Base-by-base conservation (phyloP, 2,797 vertebrate species). In the Chromobotia macracanthus region DNA sequence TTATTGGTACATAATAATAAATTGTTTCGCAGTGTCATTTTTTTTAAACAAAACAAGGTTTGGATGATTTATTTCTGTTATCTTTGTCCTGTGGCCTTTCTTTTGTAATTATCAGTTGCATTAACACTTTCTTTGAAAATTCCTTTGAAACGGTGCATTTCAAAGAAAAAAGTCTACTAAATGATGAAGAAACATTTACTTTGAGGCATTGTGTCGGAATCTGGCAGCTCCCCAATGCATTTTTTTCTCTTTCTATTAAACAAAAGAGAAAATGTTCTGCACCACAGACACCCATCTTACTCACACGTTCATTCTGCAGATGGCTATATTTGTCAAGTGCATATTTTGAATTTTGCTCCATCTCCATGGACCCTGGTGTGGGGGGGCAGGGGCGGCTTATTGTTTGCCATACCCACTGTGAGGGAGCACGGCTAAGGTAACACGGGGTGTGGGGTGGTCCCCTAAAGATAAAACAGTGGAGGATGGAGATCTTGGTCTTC, bases 171-270 rank as follows among this genome's bases (percentile, higher is more conserved):
- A 69, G 41, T 84, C 86, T 83, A 86, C 89, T 87, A 87, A 80
- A 46, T 82, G 88, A 87, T 84, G 87, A 87, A 90, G 89, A 87
- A 84, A 90, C 5, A 89, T 92, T 93, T 90, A 89, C 89, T 91
- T 90, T 91, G 86, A 85, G 77, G 82, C 85, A 85, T 79, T 86
- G 88, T 90, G 85, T 83, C 84, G 84, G 79, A 86, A 77, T 84
- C 87, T 94, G 92, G 92, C 91, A 86, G 86, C 72, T 87, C 88
- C 90, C 90, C 91, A 93, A 90, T 86, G 77, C 85, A 85, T 86
- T 89, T 69, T 77, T 66, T 60, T 21, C 41, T 70, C 56, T 71
- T 28, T 71, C 66, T 41, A 19, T 41, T 38, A 19, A 68, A 77
- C 51, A 77, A 77, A 77, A 78, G 76, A 64, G 0, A 10, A 63